These are phyloP conservation scores for Sialia sialis DNA, from an alignment of 2,113 vertebrate genomes.

Conservation along the genomic window DNA sequence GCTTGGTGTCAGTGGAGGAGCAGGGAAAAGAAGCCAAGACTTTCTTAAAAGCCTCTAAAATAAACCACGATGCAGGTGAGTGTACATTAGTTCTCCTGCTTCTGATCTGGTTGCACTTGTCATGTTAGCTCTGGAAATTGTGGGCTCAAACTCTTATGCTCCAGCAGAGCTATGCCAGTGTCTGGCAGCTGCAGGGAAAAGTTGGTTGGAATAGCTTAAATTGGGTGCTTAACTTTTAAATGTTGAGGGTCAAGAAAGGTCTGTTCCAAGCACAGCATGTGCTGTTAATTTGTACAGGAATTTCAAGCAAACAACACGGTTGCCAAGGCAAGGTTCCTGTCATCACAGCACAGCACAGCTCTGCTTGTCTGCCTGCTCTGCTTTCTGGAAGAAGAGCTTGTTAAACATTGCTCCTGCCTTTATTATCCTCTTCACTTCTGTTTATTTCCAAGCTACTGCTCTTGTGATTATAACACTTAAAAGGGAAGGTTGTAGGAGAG, in stretches of 20 bases:
- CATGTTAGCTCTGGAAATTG: neutral
- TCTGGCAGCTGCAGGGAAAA: neutral
- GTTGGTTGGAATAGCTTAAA: neutral
- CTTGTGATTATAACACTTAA: neutral
- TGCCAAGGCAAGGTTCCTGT: neutral
- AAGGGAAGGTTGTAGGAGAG: neutral
- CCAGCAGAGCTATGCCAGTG: neutral
- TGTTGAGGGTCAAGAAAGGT: neutral
- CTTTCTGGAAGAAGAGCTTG: neutral
- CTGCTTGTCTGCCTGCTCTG: neutral
- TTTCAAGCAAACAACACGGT: neutral
- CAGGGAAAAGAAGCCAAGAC: neutral
- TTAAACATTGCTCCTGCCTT: neutral
- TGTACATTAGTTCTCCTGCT: neutral
- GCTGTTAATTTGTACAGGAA: neutral
- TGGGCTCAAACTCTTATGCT: neutral
- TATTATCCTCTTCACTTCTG: constrained; percentile 1
- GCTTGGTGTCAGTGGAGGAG: neutral
- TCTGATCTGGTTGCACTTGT: neutral
- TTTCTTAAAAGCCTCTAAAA: neutral
- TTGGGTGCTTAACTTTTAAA: neutral
- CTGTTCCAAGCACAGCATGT: neutral
- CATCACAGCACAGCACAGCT: neutral
- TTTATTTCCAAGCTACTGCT: neutral
- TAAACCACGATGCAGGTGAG: neutral